A percentile compares a stretch with the other conserved stretches of the same genome.
Evolutionary conservation across 1,140 invertebrate genomes (phyloP).

Genomic region (Neuroterus valhalla): DNA sequence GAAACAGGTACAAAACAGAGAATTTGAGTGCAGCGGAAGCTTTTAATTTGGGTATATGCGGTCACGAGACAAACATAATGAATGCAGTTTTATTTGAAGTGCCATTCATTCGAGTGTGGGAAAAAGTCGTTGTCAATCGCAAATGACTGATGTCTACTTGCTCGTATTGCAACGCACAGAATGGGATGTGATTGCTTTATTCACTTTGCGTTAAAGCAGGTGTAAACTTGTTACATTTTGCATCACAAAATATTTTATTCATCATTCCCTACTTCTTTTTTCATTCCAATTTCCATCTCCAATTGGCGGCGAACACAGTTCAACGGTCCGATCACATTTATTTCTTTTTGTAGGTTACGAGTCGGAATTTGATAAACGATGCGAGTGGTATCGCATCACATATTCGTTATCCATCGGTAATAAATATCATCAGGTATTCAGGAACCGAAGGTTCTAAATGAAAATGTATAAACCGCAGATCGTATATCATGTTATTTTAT

Average conservation of each 20-base stretch:
- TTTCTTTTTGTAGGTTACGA: neutral
- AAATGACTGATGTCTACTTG: constrained; percentile 17
- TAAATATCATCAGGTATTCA: constrained; percentile 29
- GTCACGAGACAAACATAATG: constrained; percentile 23
- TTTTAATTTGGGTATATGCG: constrained; percentile 14
- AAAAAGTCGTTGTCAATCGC: constrained; percentile 19
- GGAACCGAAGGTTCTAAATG: neutral
- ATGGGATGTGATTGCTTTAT: constrained; percentile 1
- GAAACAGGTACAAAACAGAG: constrained; percentile 9
- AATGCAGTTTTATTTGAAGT: constrained; percentile 24
- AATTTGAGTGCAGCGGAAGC: constrained; percentile 6
- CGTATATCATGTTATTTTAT: constrained; percentile 25
- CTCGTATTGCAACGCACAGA: neutral
- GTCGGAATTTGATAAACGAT: constrained; percentile 13
- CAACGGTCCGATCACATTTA: neutral
- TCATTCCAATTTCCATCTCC: neutral
- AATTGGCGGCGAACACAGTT: neutral
- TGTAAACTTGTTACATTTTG: neutral
- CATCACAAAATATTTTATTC: neutral
- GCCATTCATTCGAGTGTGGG: constrained; percentile 21
- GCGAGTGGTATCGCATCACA: neutral
- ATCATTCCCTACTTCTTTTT: neutral
- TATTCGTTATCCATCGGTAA: constrained; percentile 21
- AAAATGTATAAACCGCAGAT: constrained; percentile 7
- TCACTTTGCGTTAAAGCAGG: neutral